Evolutionary conservation across 2,797 vertebrate genomes (phyloP).

Genomic region (Lophotriccus pileatus): DNA sequence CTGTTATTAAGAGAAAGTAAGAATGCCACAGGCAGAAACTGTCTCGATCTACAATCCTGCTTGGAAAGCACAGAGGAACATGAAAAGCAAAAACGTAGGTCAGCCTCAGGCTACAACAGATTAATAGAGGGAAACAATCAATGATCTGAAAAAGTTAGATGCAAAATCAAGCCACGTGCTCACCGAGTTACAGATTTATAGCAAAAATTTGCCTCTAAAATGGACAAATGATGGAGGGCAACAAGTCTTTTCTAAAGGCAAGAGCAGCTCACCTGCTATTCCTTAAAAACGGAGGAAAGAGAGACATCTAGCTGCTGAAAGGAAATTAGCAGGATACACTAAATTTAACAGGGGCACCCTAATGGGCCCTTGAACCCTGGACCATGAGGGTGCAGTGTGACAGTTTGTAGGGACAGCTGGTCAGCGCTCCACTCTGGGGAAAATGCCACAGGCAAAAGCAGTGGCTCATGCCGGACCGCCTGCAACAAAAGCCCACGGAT

Average conservation of each 20-base stretch:
- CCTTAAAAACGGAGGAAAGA: slow-evolving; percentile 10
- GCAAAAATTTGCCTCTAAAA: slow-evolving; percentile 44
- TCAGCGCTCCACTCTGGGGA: accelerated
- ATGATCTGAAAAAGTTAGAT: slow-evolving; percentile 36
- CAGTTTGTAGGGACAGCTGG: background rate
- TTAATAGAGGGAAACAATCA: slow-evolving; percentile 48
- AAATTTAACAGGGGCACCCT: background rate
- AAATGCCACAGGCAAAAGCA: accelerated
- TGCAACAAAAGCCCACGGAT: background rate
- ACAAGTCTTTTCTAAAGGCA: slow-evolving; percentile 15
- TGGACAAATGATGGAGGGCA: slow-evolving; percentile 30
- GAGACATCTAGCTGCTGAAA: slow-evolving; percentile 60
- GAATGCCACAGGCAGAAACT: background rate
- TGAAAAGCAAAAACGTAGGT: background rate
- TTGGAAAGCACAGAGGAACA: background rate
- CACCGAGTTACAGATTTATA: slow-evolving; percentile 20
- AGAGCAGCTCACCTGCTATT: background rate
- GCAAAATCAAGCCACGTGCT: slow-evolving; percentile 27
- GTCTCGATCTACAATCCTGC: background rate
- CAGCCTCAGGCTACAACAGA: slow-evolving; percentile 15
- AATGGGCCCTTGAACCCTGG: background rate
- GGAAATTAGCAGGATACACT: background rate
- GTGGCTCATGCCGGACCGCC: accelerated
- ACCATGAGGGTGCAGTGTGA: accelerated
- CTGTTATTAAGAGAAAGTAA: background rate